Percentiles rank a stretch among this genome's conserved stretches.
These are phyloP conservation scores for Ovis canadensis DNA, from an alignment of 2,113 vertebrate genomes.

Conservation along the genomic window DNA sequence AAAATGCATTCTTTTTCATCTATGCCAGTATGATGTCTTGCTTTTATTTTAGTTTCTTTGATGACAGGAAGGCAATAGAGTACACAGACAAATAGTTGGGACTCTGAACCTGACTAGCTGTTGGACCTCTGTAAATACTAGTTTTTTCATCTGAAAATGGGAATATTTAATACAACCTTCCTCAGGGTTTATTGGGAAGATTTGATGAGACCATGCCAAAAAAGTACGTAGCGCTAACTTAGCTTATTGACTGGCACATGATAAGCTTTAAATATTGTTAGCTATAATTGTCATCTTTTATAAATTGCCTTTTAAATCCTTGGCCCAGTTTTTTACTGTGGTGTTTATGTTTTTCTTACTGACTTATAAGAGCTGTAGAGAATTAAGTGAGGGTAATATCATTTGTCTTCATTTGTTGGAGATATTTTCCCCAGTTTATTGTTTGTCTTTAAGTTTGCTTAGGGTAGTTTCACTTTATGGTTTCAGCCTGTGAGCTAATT, in stretches of 20 bases:
- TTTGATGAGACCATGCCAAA: not conserved
- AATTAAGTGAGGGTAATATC: not conserved
- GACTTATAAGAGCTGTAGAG: not conserved
- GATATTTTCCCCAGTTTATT: not conserved
- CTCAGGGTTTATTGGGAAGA: not conserved
- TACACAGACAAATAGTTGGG: not conserved
- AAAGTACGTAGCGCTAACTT: not conserved
- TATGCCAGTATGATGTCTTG: not conserved
- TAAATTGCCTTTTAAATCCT: not conserved
- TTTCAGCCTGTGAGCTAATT: not conserved
- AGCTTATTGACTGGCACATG: not conserved
- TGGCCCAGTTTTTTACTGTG: not conserved
- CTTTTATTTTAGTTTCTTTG: slow-evolving; percentile 15
- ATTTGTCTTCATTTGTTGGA: not conserved
- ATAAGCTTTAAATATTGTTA: not conserved
- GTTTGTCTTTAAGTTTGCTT: slow-evolving; percentile 22
- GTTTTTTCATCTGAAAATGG: not conserved
- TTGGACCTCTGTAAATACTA: not conserved
- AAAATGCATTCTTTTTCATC: not conserved
- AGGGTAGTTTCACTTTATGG: not conserved
- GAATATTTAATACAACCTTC: not conserved
- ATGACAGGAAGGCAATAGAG: not conserved
- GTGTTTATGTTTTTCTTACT: not conserved
- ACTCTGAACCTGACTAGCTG: not conserved
- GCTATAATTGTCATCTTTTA: not conserved